Conservation (phyloP, 2,888 invertebrate species). For the Torymus tubicola region DNA sequence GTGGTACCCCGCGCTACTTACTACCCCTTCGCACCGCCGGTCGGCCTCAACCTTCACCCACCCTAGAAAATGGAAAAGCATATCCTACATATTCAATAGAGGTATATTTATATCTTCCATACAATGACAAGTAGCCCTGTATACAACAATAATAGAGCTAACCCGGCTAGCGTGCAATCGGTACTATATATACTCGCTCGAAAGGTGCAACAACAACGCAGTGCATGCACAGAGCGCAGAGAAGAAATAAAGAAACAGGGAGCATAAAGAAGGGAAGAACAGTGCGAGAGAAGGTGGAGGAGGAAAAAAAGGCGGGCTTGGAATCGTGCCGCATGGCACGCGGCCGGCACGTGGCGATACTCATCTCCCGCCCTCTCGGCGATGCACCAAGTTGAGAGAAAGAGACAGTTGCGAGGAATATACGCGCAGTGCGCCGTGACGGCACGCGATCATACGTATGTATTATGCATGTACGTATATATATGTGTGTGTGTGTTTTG, state of each 20-base stretch:
- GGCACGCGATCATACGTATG: slow-evolving; percentile 60
- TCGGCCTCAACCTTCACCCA: too few species aligned
- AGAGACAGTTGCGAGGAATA: background rate
- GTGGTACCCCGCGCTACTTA: too few species aligned
- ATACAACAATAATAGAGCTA: slow-evolving; percentile 11
- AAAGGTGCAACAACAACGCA: background rate
- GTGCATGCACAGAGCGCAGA: background rate
- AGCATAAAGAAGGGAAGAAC: background rate
- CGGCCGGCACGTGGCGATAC: slow-evolving; percentile 56
- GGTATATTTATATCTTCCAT: too few species aligned
- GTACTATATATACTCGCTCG: background rate
- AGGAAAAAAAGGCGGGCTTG: slow-evolving; percentile 19
- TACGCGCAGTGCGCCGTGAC: slow-evolving; percentile 56
- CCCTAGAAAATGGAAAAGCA: too few species aligned
- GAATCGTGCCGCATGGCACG: slow-evolving; percentile 32
- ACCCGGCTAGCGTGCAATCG: background rate
- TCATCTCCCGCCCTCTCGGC: slow-evolving; percentile 48
- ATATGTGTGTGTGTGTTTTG: slow-evolving; percentile 18
- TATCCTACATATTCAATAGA: too few species aligned
- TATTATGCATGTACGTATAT: too few species aligned
- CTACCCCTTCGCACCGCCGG: too few species aligned
- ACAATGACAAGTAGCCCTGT: too few species aligned
- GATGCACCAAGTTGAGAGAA: too few species aligned
- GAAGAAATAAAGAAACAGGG: background rate
- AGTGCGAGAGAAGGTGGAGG: background rate